Evolutionary conservation across 2,888 invertebrate species (phyloP).

Genomic region (Acleris laterana): DNA sequence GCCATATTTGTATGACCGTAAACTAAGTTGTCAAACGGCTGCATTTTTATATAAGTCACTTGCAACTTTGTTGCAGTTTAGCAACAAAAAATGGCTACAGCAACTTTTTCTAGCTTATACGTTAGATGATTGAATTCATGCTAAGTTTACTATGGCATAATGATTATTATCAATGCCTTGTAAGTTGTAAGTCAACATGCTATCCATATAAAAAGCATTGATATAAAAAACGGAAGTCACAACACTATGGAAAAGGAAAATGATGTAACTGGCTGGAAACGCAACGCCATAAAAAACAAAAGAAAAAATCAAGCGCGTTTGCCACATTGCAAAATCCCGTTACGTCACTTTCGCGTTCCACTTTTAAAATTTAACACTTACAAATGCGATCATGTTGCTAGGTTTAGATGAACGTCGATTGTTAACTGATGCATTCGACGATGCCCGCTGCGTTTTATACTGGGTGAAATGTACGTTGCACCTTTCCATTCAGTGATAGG

Average conservation of each 20-base stretch:
- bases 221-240: conserved; percentile 18
- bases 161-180: not conserved
- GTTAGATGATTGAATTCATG: conserved; percentile 1
- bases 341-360: conserved; percentile 33
- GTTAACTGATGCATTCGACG: conserved; percentile 70
- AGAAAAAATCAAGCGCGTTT: conserved; percentile 13
- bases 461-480: conserved; percentile 73
- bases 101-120: not conserved
- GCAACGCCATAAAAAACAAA: conserved; percentile 8
- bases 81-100: not conserved
- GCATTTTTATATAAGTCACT: not conserved
- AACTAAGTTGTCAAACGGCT: not conserved
- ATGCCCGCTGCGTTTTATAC: conserved; percentile 76
- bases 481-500: conserved; percentile 82
- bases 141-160: conserved; percentile 11
- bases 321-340: conserved; percentile 32
- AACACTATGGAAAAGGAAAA: conserved; percentile 4
- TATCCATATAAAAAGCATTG: not conserved
- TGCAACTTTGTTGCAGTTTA: conserved; percentile 7
- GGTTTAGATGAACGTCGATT: conserved; percentile 68
- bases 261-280: conserved; percentile 15
- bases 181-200: not conserved
- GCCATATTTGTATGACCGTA: conserved; percentile 6
- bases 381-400: conserved; percentile 81
- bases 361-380: conserved; percentile 59